Evolutionary conservation across 2,113 vertebrate genomes (phyloP).

Genomic region (Zosterops pallidus): DNA sequence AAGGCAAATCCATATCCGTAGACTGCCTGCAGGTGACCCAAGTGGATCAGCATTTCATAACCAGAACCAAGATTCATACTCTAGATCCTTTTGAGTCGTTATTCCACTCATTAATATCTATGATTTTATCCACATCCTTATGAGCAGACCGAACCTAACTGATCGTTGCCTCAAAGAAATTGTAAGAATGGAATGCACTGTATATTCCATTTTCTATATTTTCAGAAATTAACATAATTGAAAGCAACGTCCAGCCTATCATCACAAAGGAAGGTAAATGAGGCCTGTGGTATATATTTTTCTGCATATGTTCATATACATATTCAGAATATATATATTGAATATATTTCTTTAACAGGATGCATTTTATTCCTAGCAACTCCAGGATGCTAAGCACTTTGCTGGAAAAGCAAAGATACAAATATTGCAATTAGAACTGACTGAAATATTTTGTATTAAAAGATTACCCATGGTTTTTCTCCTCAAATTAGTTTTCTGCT

Average conservation of each 20-base stretch:
- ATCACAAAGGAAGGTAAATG: constrained; percentile 77
- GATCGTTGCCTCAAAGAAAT: background rate
- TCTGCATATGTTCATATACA: constrained; percentile 5
- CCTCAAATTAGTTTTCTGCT: background rate
- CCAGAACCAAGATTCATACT: background rate
- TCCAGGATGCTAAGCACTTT: background rate
- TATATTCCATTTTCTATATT: constrained; percentile 71
- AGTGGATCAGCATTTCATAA: background rate
- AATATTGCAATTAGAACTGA: constrained; percentile 58
- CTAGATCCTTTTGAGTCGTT: background rate
- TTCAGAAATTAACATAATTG: constrained; percentile 82
- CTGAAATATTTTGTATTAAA: background rate
- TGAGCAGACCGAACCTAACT: background rate
- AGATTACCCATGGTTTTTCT: background rate
- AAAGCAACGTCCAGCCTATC: constrained; percentile 78
- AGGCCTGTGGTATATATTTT: constrained; percentile 36
- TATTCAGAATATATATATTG: constrained; percentile 40
- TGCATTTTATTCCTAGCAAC: background rate
- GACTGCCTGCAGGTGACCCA: background rate
- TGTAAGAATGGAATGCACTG: constrained; percentile 33
- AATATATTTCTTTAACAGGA: background rate
- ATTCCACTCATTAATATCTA: background rate
- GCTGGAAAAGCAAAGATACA: constrained; percentile 55
- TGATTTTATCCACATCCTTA: background rate
- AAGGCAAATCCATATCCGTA: background rate